phyloP scores from a whole-genome alignment of 2,797 vertebrate genomes.

The Lagorchestes hirsutus region DNA sequence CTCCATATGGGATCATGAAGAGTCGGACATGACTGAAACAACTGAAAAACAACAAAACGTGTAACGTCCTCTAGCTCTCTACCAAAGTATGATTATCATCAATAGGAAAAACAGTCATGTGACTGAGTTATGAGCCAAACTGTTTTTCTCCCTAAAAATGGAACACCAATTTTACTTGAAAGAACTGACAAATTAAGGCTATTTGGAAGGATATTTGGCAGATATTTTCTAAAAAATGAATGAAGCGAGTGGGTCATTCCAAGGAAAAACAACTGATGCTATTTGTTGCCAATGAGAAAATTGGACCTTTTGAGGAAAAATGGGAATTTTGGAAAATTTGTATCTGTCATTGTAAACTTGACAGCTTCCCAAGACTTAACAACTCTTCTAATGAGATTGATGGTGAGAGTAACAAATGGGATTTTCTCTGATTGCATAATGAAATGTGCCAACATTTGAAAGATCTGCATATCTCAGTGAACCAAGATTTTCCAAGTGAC shows the following conservation, averaged over 20 bases:
- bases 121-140: slow-evolving; percentile 37
- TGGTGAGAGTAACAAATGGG: slow-evolving; percentile 54
- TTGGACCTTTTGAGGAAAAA: slow-evolving; percentile 61
- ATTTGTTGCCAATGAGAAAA: slow-evolving; percentile 60
- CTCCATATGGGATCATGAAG: no score
- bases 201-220: slow-evolving; percentile 56
- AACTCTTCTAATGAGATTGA: slow-evolving; percentile 55
- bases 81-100: background rate
- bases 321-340: slow-evolving; percentile 54
- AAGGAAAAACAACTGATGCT: slow-evolving; percentile 59
- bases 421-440: slow-evolving; percentile 48
- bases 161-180: slow-evolving; percentile 32
- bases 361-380: slow-evolving; percentile 54
- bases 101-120: background rate
- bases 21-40: no score
- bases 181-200: slow-evolving; percentile 40
- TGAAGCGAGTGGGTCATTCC: slow-evolving; percentile 40
- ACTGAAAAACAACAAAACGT: background rate
- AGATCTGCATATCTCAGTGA: slow-evolving; percentile 41
- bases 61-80: background rate
- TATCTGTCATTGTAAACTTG: slow-evolving; percentile 20
- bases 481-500: slow-evolving; percentile 55
- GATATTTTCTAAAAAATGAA: slow-evolving; percentile 54
- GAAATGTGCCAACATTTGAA: slow-evolving; percentile 49
- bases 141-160: background rate